These are phyloP conservation scores for Scaptomyza parva DNA, from an alignment of 2,888 invertebrate species.

Conservation along the genomic window DNA sequence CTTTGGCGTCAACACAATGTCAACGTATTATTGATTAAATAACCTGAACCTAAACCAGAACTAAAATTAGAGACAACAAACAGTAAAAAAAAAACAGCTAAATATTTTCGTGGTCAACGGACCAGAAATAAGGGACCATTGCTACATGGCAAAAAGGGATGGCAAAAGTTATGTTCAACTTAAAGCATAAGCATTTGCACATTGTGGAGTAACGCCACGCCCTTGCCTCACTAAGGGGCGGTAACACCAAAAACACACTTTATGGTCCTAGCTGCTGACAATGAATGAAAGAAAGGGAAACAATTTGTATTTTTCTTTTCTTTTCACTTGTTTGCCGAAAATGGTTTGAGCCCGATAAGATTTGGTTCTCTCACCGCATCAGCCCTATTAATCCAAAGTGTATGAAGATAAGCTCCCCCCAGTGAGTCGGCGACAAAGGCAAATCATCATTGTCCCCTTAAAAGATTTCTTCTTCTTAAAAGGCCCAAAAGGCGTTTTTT, in stretches of 20 bases:
- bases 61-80: background rate
- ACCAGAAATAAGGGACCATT: constrained; percentile 68
- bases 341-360: constrained; percentile 40
- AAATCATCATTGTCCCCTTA: background rate
- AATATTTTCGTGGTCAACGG: constrained; percentile 73
- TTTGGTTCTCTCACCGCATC: constrained; percentile 34
- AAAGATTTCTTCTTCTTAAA: background rate
- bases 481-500: background rate
- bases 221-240: background rate
- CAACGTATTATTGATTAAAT: constrained; percentile 70
- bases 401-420: background rate
- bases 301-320: constrained; percentile 2
- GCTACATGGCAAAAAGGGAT: too few relatives aligned
- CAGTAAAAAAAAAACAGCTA: too few relatives aligned
- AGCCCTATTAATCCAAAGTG: constrained; percentile 35
- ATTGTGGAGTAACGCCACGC: background rate
- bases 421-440: constrained; percentile 7
- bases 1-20: constrained; percentile 14
- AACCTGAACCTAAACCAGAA: constrained; percentile 24
- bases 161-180: constrained; percentile 21
- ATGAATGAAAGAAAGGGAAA: background rate
- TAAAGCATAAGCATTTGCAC: constrained; percentile 27
- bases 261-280: constrained; percentile 7
- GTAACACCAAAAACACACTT: constrained; percentile 50
- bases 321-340: constrained; percentile 1